Base-by-base conservation (phyloP, 2,113 vertebrate species). In the Fulica atra region DNA sequence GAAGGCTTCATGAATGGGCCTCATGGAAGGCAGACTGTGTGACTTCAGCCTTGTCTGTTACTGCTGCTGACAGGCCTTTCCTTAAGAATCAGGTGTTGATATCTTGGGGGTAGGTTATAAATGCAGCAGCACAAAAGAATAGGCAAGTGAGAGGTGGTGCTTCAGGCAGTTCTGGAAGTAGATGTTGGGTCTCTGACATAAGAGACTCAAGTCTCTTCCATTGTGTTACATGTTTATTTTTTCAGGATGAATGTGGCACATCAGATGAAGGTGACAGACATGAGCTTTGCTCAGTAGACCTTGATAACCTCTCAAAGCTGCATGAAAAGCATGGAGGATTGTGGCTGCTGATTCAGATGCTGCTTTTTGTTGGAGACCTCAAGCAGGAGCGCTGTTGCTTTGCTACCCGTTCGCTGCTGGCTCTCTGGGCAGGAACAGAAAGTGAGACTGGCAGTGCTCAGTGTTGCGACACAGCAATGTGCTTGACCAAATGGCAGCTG, bases 21-120 rank as follows among this genome's bases (percentile, higher is more conserved):
- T 63, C 2, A 0, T 7, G 42, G 69, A 59, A 64, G 46, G 56
- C 38, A 46, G 29, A 1, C 19, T 33, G 13, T 0, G 0, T 50
- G 25, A 19, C 63, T 92, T 73, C 54, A 73, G 25, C 20, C 6
- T 40, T 66, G 14, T 33, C 13, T 88, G 8, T 28, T 81, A 7
- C 29, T 53, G 33, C 38, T 51, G 60, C 15, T 86, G 42, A 51
- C 25, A 80, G 51, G 36, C 50, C 15, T 53, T 63, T 81, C 11
- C 51, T 18, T 68, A 2, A 1, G 9, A 77, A 81, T 28, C 11
- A 29, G 8, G 18, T 68, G 94, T 95, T 81, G 13, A 2, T 84
- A 53, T 81, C 88, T 95, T 71, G 60, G 23, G n/a, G 87, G 16
- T 36, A 83, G 7, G 51, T 73, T 95, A 24, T 7, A 77, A 74